Base-by-base conservation (phyloP, 1,140 invertebrate species). In the Conus betulinus region DNA sequence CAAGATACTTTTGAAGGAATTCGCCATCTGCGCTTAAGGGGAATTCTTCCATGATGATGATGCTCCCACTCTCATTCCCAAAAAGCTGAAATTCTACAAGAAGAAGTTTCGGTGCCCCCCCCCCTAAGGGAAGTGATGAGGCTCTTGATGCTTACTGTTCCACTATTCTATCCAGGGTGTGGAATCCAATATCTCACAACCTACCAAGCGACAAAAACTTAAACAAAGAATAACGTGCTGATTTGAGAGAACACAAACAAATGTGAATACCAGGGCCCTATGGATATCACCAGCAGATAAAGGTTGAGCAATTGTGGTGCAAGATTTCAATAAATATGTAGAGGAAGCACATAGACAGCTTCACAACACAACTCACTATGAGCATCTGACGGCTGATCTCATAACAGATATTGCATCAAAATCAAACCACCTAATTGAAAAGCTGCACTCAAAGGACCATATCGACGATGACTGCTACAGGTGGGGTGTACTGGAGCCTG, bases 41-140 rank as follows among this genome's bases (percentile, higher is more conserved):
- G 71, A 74, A 23, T 74, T 74, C n/a, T 74, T 74, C 23, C n/a
- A n/a, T 20, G 71, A 74, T n/a, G 71, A 74, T n/a, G 71, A 74
- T 25, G n/a, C 71, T 20, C 71, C 71, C 20, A 23, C 71, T 74
- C 71, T 20, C 7, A 74, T 74, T n/a, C 71, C 71, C 17, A 8
- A 20, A 17, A 74, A 74, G 23, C 15, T 25, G 17, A 74, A 74
- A 74, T 74, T 74, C 71, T 74, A 74, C 17, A 74, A 74, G 23
- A 74, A 74, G 71, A 74, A 25, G 20, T n/a, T 23, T 74, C n/a
- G 71, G 71, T 25, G n/a, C n/a, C n/a, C n/a, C 1, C 71, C n/a
- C 17, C 13, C 71, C 71, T 8, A 74, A n/a, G n/a, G 71, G 71
- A 25, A 13, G n/a, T n/a, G 71, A 74, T n/a, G 1, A 74, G 71